phyloP scores from a whole-genome alignment of 2,888 invertebrate genomes.

The Cephus rjabovi region DNA sequence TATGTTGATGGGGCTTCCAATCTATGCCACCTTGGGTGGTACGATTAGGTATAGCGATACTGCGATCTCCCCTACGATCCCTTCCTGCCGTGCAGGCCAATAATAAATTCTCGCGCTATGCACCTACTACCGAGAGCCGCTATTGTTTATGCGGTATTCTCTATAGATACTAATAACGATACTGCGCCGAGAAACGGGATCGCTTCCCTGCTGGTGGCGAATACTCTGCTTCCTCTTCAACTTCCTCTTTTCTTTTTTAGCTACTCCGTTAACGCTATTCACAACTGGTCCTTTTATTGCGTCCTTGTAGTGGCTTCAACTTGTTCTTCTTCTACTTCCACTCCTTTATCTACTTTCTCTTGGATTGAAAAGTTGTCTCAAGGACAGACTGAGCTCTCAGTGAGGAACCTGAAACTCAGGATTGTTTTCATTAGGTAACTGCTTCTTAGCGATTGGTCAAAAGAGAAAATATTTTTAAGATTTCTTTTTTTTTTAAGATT shows the following conservation, averaged over 20 bases:
- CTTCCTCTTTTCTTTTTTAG: not conserved
- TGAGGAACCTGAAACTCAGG: not conserved
- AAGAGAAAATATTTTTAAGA: not conserved
- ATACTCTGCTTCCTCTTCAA: not conserved
- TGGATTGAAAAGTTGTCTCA: not conserved
- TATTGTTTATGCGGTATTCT: not conserved
- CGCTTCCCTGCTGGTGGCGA: not conserved
- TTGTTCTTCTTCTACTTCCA: not conserved
- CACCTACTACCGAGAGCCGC: slow-evolving; percentile 6
- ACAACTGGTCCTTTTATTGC: not conserved
- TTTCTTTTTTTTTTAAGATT: not conserved
- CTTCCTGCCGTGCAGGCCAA: slow-evolving; percentile 57
- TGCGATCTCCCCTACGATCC: slow-evolving; percentile 58
- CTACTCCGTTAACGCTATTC: not conserved
- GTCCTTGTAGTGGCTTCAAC: not conserved
- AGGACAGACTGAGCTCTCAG: not conserved
- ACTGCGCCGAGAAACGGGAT: not conserved
- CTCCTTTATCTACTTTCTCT: not conserved
- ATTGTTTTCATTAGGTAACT: not conserved
- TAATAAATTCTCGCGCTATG: slow-evolving; percentile 30
- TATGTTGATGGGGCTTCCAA: slow-evolving; percentile 61
- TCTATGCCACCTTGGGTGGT: slow-evolving; percentile 67
- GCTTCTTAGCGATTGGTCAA: not conserved
- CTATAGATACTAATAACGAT: not conserved
- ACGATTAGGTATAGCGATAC: slow-evolving; percentile 59